phyloP scores from a whole-genome alignment of 2,797 vertebrate genomes.

The Syndactyla subalaris region DNA sequence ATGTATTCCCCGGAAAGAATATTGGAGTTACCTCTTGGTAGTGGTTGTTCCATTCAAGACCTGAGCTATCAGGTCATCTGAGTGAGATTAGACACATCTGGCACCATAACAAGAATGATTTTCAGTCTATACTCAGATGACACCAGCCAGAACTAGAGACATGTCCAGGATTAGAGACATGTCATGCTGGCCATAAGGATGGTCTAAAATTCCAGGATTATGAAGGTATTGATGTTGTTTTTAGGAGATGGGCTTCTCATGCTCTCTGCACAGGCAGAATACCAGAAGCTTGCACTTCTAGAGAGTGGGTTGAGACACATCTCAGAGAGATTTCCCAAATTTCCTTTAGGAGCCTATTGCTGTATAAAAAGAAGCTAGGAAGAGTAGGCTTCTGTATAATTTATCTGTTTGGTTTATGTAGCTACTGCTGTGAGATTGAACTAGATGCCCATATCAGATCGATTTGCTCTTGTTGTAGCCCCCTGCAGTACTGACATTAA shows the following conservation, averaged over 20 bases:
- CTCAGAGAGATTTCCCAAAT: not conserved
- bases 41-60: not conserved
- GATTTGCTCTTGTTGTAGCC: not conserved
- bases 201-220: not conserved
- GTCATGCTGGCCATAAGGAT: not conserved
- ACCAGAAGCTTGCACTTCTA: not conserved
- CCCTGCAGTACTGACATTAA: not conserved
- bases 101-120: not conserved
- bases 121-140: not conserved
- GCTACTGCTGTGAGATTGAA: not conserved
- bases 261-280: not conserved
- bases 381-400: not conserved
- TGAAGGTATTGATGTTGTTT: not conserved
- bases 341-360: not conserved
- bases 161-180: not conserved
- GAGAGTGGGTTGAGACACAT: fast-evolving
- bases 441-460: fast-evolving
- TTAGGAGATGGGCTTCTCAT: fast-evolving
- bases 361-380: not conserved
- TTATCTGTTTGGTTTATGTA: not conserved
- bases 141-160: not conserved
- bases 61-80: not conserved
- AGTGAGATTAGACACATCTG: not conserved
- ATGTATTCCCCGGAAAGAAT: not conserved
- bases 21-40: not conserved